A percentile compares a stretch with the other conserved stretches of the same genome.
Conservation (phyloP, 2,797 vertebrate genomes). For the Sebastiscus albofasciatus region DNA sequence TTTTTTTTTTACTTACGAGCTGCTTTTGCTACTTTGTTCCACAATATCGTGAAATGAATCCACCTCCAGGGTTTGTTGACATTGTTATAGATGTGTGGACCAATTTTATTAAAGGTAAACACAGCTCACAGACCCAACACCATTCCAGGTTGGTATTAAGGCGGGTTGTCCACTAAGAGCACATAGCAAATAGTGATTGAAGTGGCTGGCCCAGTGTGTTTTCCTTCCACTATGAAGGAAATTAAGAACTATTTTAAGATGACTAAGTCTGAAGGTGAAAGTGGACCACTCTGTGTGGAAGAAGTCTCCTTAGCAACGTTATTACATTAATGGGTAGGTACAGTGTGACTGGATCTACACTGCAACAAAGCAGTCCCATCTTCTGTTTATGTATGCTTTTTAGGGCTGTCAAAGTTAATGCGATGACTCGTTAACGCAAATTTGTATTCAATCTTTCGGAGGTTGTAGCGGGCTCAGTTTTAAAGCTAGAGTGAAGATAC, state of each 20-base stretch:
- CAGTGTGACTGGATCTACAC: background rate
- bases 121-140: background rate
- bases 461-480: too few relatives aligned
- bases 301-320: background rate
- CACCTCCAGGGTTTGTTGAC: background rate
- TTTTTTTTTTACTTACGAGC: background rate
- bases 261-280: background rate
- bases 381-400: background rate
- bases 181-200: background rate
- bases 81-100: background rate
- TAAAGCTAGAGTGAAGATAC: too few relatives aligned
- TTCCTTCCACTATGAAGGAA: background rate
- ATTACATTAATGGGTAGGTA: background rate
- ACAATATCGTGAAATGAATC: background rate
- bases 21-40: background rate
- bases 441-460: too few relatives aligned
- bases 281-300: background rate
- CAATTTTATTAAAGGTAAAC: conserved; percentile 12
- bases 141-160: background rate
- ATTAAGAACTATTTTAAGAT: background rate
- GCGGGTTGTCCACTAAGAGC: background rate
- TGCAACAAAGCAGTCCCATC: background rate
- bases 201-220: background rate
- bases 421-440: too few relatives aligned
- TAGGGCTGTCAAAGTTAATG: too few relatives aligned